Evolutionary conservation across 2,888 invertebrate species (phyloP), one percentile per base, ranked within the genome.

Genomic region (Pelosia muscerda): DNA sequence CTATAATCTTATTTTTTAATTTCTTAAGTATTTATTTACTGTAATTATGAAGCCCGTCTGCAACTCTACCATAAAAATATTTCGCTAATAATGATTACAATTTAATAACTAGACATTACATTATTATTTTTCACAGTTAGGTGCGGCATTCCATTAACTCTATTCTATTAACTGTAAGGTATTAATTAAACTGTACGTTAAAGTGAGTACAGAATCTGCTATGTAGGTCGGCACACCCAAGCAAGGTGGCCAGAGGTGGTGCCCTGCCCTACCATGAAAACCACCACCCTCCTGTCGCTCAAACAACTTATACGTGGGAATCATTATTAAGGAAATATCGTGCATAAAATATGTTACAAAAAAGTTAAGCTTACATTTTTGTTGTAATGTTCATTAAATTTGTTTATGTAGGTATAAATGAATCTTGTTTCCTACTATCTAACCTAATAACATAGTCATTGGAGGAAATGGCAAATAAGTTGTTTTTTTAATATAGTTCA

Each of bases 181-280:
- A 85, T 86, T 85, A 89, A 87, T 86, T 84, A 83, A 84, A 86
- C 77, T 83, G 84, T 85, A 76, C 74, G 63, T 76, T 69, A 84
- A 84, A 81, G 81, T 83, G 76, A 79, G 79, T 79, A 79, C 74
- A 80, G 85, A 88, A 83, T 85, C 75, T 78, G 73, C 75, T 87
- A 89, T 88, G 82, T 87, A 87, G 91, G 91, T 90, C 90, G 85
- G 82, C 90, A 84, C 91, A 83, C 92, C 91, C 84, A 71, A 22
- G 19, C 61, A 67, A 66, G 74, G 68, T 69, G 71, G 72, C 58
- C 53, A 63, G 67, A 65, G 71, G 74, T 61, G 59, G 71, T 64
- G 76, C 83, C 83, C 82, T 73, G 74, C 82, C 78, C 73, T 69
- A 69, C 55, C 55, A 54, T 13, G 23, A 65, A 56, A 54, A 31